Percentiles rank a stretch among this genome's conserved stretches.
Conservation (phyloP, 2,113 vertebrate genomes). For the Leptosomus discolor region DNA sequence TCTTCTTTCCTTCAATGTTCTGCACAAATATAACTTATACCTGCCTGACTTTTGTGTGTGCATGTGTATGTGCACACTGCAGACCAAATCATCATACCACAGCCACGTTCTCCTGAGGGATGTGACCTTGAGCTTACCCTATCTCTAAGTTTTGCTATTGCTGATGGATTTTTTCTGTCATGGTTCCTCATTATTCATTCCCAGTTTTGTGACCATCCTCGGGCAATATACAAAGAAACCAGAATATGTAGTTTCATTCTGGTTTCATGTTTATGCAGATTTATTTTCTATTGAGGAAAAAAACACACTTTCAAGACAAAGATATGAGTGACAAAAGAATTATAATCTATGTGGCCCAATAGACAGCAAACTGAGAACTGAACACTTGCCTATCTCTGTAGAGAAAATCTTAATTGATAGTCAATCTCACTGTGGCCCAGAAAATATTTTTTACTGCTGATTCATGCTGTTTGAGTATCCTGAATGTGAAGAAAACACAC, state of each 20-base stretch:
- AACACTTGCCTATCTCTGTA: neutral
- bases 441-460: neutral
- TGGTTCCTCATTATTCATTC: neutral
- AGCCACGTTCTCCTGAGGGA: neutral
- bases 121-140: neutral
- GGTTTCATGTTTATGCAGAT: neutral
- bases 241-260: neutral
- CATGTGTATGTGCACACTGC: neutral
- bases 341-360: neutral
- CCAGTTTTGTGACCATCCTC: neutral
- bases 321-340: neutral
- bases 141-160: neutral
- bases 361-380: neutral
- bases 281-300: neutral
- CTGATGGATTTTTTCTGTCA: neutral
- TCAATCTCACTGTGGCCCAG: neutral
- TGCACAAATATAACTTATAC: neutral
- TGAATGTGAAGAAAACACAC: neutral
- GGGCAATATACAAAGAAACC: neutral
- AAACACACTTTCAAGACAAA: neutral
- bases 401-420: neutral
- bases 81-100: neutral
- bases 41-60: neutral
- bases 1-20: neutral
- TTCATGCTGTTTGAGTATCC: neutral